Base-by-base conservation (phyloP, 2,797 vertebrate species). In the Helostoma temminkii region DNA sequence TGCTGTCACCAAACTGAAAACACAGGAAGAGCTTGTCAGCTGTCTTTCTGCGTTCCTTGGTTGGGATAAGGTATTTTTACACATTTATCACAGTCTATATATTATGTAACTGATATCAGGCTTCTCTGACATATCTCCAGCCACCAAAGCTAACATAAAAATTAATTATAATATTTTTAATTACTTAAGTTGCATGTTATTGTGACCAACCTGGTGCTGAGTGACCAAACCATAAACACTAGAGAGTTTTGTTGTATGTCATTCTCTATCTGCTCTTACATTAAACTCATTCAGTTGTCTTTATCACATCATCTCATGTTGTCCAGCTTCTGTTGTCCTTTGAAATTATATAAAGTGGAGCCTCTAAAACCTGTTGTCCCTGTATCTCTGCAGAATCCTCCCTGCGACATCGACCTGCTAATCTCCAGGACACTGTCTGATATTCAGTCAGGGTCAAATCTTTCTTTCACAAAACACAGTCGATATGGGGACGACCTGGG, bases 51-150 rank as follows among this genome's bases (percentile, higher is more conserved):
- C 89, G 1, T 97, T 95, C 75, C 93, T 98, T 52, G 93, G 63
- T 50, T 99, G 97, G 96, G 95, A 97, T n/a, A 95, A 96, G 97
- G 98, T 86, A 80, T 48, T 68, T 48, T 42, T 45, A 10, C 1
- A 53, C 5, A n/a, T 65, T n/a, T 2, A 5, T 49, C 5, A 11
- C 66, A 36, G 21, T 22, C 5, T 32, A 10, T 59, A 1, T 16
- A 2, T 37, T 30, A 36, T 47, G 64, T 57, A 15, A 9, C 2
- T 39, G 0, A 19, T 25, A 41, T 56, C 3, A 7, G 15, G 7
- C 10, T 36, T n/a, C 2, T 37, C 9, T 22, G 9, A 8, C 1
- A 42, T 55, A n/a, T 9, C 34, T 32, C 49, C 30, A 34, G 3
- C 22, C 5, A 34, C 19, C 9, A 30, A 18, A n/a, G 12, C 11